Conservation (phyloP, 1,140 invertebrate genomes). For the Venustaconcha ellipsiformis region DNA sequence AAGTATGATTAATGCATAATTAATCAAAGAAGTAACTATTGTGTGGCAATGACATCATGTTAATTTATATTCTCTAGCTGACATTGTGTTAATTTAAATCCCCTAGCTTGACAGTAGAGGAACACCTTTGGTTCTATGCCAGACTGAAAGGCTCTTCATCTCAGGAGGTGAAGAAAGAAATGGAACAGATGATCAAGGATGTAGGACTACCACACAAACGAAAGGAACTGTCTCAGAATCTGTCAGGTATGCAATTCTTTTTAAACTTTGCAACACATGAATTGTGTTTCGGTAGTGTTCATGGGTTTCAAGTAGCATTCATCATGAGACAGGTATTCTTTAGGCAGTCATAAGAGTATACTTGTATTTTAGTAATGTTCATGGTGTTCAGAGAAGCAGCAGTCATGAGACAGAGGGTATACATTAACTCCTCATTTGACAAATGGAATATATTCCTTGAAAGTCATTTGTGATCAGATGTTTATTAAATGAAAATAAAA, state of each 20-base stretch:
- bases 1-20: too few species aligned
- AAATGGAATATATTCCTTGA: too few species aligned
- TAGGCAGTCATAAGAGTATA: neutral
- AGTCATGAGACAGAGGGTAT: too few species aligned
- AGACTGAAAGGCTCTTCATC: conserved; percentile 67
- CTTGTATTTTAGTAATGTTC: neutral
- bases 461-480: too few species aligned
- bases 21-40: too few species aligned
- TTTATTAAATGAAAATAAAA: too few species aligned
- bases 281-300: too few species aligned
- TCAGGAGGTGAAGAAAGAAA: conserved; percentile 62
- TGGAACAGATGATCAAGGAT: conserved; percentile 67
- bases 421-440: too few species aligned
- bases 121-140: conserved; percentile 70
- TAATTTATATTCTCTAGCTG: too few species aligned
- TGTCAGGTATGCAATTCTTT: conserved; percentile 69
- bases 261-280: neutral
- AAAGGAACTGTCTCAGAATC: conserved; percentile 70
- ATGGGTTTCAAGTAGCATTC: neutral
- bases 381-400: too few species aligned
- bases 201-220: conserved; percentile 73
- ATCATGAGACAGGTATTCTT: neutral
- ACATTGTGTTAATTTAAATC: conserved; percentile 36
- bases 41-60: too few species aligned
- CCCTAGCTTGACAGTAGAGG: conserved; percentile 69